Conservation (phyloP, 2,113 vertebrate genomes). For the Callorhinus ursinus region DNA sequence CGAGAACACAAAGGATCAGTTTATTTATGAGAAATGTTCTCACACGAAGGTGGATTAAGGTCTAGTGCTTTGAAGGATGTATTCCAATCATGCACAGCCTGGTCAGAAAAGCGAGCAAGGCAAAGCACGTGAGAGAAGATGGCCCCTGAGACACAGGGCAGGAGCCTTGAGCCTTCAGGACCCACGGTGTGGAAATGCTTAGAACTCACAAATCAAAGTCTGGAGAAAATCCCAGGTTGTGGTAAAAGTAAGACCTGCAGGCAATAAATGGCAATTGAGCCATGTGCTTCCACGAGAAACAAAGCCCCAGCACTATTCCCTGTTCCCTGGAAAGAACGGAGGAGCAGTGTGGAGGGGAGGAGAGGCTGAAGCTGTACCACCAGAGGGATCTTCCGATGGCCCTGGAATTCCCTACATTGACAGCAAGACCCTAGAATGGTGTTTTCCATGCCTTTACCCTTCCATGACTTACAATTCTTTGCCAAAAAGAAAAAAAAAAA, state of each 20-base stretch:
- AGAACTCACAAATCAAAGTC: slow-evolving; percentile 24
- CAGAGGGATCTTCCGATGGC: neutral
- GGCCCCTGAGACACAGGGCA: neutral
- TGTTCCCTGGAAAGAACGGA: slow-evolving; percentile 39
- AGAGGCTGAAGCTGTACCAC: neutral
- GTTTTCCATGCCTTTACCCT: neutral
- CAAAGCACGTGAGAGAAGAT: neutral
- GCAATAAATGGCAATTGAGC: neutral
- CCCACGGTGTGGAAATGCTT: neutral
- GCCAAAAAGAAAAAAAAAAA: neutral
- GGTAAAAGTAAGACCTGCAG: slow-evolving; percentile 37
- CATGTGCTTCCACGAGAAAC: neutral
- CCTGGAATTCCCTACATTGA: neutral
- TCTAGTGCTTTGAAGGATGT: slow-evolving; percentile 48
- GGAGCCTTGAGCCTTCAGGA: neutral
- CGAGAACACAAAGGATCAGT: slow-evolving; percentile 14
- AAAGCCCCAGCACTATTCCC: neutral
- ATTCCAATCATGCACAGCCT: neutral
- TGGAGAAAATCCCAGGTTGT: slow-evolving; percentile 64
- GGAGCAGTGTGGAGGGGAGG: neutral
- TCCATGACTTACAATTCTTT: slow-evolving; percentile 17
- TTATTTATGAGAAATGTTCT: slow-evolving; percentile 62
- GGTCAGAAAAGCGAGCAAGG: neutral
- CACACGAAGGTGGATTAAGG: slow-evolving; percentile 9
- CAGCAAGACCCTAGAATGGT: no score